Evolutionary conservation across 2,888 invertebrate genomes (phyloP), one percentile per base, ranked within the genome.

Genomic region (Clitarchus hookeri): DNA sequence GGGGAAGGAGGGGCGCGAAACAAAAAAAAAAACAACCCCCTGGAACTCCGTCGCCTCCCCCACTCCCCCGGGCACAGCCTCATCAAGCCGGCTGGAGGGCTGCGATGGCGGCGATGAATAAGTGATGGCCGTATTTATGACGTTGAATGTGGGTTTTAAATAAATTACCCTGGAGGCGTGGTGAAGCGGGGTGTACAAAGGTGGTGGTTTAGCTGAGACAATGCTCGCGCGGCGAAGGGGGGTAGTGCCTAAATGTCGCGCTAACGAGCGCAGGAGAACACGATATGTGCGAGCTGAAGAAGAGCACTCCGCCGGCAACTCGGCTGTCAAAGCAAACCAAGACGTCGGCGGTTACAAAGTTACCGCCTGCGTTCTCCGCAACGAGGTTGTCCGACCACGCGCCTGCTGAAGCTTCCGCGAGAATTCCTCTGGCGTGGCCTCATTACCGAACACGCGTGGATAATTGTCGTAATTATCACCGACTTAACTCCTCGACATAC

Each of bases 61-160:
- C 79, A 2, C 79, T 9, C 6, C 79, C 79, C 25, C 25, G 1
- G 13, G 4, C 9, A 2, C 27, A 79, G 13, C 6, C 23, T 25
- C 65, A 4, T n/a, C 65, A n/a, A 19, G 65, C 65, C 65, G 65
- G 19, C 65, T 16, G 2, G 23, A 65, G 23, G 48, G 8, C 65
- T n/a, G 65, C 65, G 65, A 65, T 27, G 82, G 82, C 23, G 44
- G 82, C 82, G 79, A 85, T 87, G 87, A 87, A 87, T 87, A 87
- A 87, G 85, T 83, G 80, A 87, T 87, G 85, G 83, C 25, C 80
- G 86, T 87, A 87, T 87, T 87, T 86, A 86, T 79, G 85, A 85
- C 53, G 84, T 53, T 84, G 82, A 84, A 79, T 82, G 84, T 65
- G 82, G 84, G 1, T 82, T 84, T 83, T 84, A 79, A 84, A 84